Evolutionary conservation across 2,888 invertebrate species (phyloP).

Genomic region (Drosophila dives): DNA sequence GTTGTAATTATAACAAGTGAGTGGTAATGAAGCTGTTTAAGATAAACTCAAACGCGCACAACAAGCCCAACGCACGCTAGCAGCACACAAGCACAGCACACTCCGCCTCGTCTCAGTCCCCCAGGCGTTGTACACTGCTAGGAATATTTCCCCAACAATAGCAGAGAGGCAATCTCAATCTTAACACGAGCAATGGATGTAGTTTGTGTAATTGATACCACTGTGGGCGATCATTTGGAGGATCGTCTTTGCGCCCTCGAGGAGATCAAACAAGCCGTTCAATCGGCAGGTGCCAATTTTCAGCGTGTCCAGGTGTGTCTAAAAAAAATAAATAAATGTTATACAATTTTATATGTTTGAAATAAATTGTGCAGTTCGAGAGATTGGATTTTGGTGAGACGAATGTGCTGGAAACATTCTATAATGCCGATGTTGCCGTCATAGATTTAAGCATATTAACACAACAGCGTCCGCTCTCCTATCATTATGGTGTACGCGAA

Average conservation of each 20-base stretch:
- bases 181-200: constrained; percentile 89
- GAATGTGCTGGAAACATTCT: constrained; percentile 96
- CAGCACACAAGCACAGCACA: constrained; percentile 26
- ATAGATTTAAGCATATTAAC: constrained; percentile 96
- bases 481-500: constrained; percentile 98
- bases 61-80: constrained; percentile 35
- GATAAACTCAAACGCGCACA: constrained; percentile 29
- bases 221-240: constrained; percentile 88
- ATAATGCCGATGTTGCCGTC: constrained; percentile 98
- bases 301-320: constrained; percentile 91
- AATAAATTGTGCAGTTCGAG: constrained; percentile 90
- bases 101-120: constrained; percentile 33
- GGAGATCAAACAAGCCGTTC: constrained; percentile 93
- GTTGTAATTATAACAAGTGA: constrained; percentile 51
- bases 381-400: constrained; percentile 99
- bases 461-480: constrained; percentile 97
- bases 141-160: constrained; percentile 61
- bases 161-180: constrained; percentile 13
- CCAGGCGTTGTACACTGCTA: constrained; percentile 48
- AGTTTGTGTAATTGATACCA: constrained; percentile 93
- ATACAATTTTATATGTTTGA: constrained; percentile 49
- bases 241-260: constrained; percentile 93
- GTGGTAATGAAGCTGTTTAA: constrained; percentile 66
- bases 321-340: constrained; percentile 26
- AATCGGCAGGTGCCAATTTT: constrained; percentile 91